These are phyloP conservation scores for Mus caroli DNA, from an alignment of 2,797 vertebrate genomes.

Conservation along the genomic window DNA sequence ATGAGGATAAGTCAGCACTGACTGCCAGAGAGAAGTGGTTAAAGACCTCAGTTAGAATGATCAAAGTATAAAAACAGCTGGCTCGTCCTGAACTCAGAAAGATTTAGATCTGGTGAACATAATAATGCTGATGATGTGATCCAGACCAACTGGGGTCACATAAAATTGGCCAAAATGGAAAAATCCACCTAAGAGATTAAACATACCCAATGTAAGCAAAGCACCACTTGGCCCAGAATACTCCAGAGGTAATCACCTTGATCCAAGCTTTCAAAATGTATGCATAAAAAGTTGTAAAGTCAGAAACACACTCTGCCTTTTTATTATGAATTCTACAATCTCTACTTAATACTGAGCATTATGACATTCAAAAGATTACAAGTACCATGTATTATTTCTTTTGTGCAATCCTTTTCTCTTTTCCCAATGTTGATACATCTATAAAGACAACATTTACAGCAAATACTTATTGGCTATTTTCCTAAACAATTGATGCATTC, in stretches of 20 bases:
- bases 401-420: background rate
- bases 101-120: constrained; percentile 57
- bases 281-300: background rate
- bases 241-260: constrained; percentile 11
- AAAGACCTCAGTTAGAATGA: background rate
- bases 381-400: background rate
- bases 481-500: background rate
- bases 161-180: constrained; percentile 22
- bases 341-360: background rate
- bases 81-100: background rate
- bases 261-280: constrained; percentile 4
- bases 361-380: background rate
- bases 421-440: background rate
- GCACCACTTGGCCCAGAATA: background rate
- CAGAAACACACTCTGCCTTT: background rate
- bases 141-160: background rate
- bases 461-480: background rate
- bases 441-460: background rate
- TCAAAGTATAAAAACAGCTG: background rate
- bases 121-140: constrained; percentile 58
- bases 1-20: background rate
- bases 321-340: background rate
- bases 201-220: constrained; percentile 43
- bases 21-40: background rate
- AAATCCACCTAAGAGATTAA: constrained; percentile 52